These are phyloP conservation scores for Marmota monax DNA, from an alignment of 2,113 vertebrate genomes.

Conservation along the genomic window DNA sequence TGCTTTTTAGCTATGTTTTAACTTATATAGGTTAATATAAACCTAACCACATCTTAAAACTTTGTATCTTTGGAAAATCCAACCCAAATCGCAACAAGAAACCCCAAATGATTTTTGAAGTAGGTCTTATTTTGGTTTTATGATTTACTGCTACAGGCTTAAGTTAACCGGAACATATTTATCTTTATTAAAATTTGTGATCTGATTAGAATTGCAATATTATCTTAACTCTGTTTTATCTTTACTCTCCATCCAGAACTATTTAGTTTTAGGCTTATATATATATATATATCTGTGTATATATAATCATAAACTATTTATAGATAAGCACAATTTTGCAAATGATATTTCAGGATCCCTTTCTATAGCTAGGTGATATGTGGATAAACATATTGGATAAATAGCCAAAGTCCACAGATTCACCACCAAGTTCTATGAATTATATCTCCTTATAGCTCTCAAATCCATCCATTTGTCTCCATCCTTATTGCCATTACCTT, in stretches of 20 bases:
- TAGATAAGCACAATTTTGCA: conserved; percentile 45
- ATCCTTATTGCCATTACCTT: not conserved
- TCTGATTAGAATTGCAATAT: conserved; percentile 36
- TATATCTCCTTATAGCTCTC: not conserved
- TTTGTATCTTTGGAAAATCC: conserved; percentile 37
- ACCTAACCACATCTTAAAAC: conserved; percentile 43
- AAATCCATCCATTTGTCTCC: not conserved
- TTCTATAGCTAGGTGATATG: not conserved
- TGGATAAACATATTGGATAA: not conserved
- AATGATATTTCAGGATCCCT: conserved; percentile 8
- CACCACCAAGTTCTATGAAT: not conserved
- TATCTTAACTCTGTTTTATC: conserved; percentile 49
- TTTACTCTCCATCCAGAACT: conserved; percentile 13
- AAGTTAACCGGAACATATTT: not conserved
- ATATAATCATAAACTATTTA: conserved; percentile 37
- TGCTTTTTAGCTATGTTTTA: conserved; percentile 17
- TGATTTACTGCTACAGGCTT: not conserved
- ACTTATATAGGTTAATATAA: conserved; percentile 43
- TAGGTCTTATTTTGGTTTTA: conserved; percentile 40
- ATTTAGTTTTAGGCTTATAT: conserved; percentile 42
- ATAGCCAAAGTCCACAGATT: not conserved
- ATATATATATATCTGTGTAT: conserved; percentile 43
- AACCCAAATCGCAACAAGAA: conserved; percentile 38
- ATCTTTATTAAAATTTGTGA: conserved; percentile 41
- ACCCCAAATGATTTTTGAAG: conserved; percentile 24